Conservation (phyloP, 1,140 invertebrate genomes). For the Penaeus indicus region DNA sequence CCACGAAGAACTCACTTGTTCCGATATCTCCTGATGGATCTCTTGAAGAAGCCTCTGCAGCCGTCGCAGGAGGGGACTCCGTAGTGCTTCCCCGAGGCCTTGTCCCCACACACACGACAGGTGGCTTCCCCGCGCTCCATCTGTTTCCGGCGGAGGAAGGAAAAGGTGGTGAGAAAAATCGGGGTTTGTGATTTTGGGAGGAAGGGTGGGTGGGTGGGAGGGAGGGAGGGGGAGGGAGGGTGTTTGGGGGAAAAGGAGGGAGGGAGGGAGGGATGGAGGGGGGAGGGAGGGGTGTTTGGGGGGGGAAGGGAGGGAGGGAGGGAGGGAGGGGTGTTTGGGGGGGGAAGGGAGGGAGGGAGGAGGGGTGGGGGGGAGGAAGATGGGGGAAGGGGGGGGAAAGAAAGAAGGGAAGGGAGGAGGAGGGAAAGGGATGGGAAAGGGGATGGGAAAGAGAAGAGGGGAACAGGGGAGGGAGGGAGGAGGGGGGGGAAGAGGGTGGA, state of each 20-base stretch:
- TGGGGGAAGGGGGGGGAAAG: not conserved
- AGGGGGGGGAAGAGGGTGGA: not conserved
- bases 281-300: too few relatives aligned
- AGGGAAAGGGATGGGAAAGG: not conserved
- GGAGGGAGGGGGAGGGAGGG: not conserved
- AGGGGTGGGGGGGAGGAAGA: not conserved
- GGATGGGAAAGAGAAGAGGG: not conserved
- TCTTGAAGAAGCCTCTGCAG: slow-evolving; percentile 93
- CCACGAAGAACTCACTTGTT: slow-evolving; percentile 57
- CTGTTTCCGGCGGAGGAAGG: not conserved
- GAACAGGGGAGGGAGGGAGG: not conserved
- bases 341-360: too few relatives aligned
- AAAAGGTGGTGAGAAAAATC: too few relatives aligned
- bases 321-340: too few relatives aligned
- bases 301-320: too few relatives aligned
- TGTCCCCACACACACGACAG: slow-evolving; percentile 89
- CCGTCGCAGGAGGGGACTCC: slow-evolving; percentile 92
- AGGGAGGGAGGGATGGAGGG: not conserved
- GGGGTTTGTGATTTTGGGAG: not conserved
- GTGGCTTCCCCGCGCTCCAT: slow-evolving; percentile 68
- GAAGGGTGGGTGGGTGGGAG: not conserved
- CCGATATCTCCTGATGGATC: slow-evolving; percentile 81
- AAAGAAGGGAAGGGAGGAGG: not conserved
- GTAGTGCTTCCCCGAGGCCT: slow-evolving; percentile 93
- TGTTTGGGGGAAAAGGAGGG: too few relatives aligned